Conservation (phyloP, 2,113 vertebrate genomes). For the Nothoprocta perdicaria region DNA sequence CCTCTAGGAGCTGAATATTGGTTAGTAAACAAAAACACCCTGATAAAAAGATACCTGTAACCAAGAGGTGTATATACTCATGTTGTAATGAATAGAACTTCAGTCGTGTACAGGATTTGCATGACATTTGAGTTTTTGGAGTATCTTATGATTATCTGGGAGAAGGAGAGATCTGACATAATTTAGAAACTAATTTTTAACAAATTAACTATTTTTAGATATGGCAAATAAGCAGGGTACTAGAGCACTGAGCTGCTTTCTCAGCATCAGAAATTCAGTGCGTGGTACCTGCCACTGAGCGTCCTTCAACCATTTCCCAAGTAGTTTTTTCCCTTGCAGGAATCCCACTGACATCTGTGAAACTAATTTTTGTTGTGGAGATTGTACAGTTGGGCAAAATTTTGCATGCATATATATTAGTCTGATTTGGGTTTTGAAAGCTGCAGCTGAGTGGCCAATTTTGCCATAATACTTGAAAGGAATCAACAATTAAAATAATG, state of each 20-base stretch:
- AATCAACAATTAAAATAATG: neutral
- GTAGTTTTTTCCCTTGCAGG: neutral
- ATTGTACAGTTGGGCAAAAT: neutral
- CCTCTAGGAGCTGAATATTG: neutral
- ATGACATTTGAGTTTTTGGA: neutral
- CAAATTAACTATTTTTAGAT: neutral
- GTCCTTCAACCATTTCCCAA: neutral
- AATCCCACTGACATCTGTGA: neutral
- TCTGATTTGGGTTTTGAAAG: slow-evolving; percentile 11
- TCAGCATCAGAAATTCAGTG: neutral
- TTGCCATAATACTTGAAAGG: neutral
- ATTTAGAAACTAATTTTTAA: neutral
- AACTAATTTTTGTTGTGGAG: neutral
- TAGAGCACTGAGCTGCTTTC: neutral
- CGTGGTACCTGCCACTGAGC: neutral
- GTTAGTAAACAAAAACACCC: neutral
- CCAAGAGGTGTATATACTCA: neutral
- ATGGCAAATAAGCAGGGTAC: neutral
- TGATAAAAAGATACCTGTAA: neutral
- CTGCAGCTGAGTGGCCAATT: neutral
- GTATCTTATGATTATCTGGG: neutral
- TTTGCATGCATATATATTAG: neutral
- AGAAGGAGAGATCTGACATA: neutral
- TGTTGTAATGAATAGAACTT: neutral
- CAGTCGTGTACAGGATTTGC: neutral